These are phyloP conservation scores for Capromys pilorides DNA, from an alignment of 2,797 vertebrate genomes.

Conservation along the genomic window DNA sequence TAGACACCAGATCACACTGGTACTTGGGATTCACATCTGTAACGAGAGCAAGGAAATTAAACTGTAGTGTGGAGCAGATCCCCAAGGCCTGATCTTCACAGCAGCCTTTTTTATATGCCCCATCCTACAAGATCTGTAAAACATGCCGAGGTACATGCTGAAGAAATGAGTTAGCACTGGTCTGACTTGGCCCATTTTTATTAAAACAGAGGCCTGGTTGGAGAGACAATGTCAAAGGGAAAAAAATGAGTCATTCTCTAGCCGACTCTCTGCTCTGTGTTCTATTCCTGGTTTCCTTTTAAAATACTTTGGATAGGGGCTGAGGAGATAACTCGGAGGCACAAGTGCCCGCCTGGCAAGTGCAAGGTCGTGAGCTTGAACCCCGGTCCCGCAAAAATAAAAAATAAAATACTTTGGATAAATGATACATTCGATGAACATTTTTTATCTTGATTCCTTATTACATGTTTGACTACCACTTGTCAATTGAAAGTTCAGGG, in stretches of 20 bases:
- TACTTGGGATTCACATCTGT: conserved; percentile 90
- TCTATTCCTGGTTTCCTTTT: conserved; percentile 34
- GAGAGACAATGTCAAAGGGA: conserved; percentile 28
- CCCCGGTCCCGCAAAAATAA: too few relatives aligned
- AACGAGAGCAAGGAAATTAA: conserved; percentile 87
- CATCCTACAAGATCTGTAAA: conserved; percentile 91
- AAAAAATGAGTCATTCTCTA: background rate
- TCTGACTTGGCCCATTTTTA: conserved; percentile 33
- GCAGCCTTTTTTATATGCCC: conserved; percentile 88
- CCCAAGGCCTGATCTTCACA: conserved; percentile 87
- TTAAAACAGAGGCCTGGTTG: background rate
- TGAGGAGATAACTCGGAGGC: too few relatives aligned
- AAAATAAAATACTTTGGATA: conserved; percentile 41
- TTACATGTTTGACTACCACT: conserved; percentile 8
- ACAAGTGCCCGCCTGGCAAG: too few relatives aligned
- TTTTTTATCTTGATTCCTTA: conserved; percentile 9
- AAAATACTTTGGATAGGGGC: conserved; percentile 33
- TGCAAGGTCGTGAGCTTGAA: too few relatives aligned
- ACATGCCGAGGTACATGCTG: conserved; percentile 79
- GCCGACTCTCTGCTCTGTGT: conserved; percentile 3
- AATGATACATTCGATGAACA: conserved; percentile 5
- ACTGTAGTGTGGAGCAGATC: conserved; percentile 88
- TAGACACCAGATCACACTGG: conserved; percentile 92
- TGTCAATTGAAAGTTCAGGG: conserved; percentile 30
- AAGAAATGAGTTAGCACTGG: conserved; percentile 42